Evolutionary conservation across 2,113 vertebrate genomes (phyloP), one percentile per base, ranked within the genome.

Genomic region (Mustela lutreola): DNA sequence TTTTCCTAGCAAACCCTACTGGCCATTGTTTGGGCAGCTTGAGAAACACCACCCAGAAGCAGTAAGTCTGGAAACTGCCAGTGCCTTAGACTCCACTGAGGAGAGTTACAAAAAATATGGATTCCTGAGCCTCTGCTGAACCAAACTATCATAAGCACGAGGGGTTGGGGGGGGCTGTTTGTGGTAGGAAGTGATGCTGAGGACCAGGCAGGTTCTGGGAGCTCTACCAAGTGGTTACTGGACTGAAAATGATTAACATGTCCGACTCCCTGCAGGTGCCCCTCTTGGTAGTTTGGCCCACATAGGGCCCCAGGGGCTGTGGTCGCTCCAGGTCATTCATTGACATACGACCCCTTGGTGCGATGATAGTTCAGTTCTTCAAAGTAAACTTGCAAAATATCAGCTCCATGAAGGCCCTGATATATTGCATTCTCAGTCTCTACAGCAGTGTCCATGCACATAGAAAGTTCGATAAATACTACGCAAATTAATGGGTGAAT

Each of bases 311-410:
- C 1, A 12, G n/a, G 48, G n/a, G 36, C 31, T 91, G 48, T 28
- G 36, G 91, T 19, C 1, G 39, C 8, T 89, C 19, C 7, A 82
- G n/a, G 56, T 45, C 31, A 88, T 33, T 84, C 36, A 28, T 8
- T 62, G 31, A 94, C 50, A 71, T 4, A 53, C 2, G 0, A 48
- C 7, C 14, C 42, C 12, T 79, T 88, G 1, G 1, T 80, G 8
- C 14, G 26, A 4, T 9, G 7, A 63, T 42, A 83, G 6, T 36
- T 78, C 70, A 22, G 16, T 63, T 95, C 62, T 56, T 78, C 31
- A 53, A 60, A 73, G 8, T 53, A 90, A 97, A 79, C 39, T 80
- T 97, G 39, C 9, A 87, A 93, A 91, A 36, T n/a, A 81, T 7
- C 45, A 86, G 31, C 56, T 85, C 50, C 62, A 15, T 26, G 18